Evolutionary conservation across 2,113 vertebrate species (phyloP).

Genomic region (Datnioides undecimradiatus): DNA sequence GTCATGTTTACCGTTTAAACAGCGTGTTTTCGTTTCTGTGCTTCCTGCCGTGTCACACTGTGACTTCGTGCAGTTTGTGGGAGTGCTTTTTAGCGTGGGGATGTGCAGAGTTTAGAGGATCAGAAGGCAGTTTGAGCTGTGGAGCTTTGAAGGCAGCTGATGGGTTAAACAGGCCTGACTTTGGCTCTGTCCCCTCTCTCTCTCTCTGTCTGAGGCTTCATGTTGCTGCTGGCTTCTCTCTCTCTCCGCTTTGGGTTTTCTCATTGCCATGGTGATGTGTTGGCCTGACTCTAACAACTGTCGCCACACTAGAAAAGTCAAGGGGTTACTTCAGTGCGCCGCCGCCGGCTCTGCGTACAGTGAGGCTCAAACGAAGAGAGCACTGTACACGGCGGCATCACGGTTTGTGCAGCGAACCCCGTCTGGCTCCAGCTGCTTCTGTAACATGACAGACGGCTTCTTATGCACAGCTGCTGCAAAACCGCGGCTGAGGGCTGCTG

Average conservation of each 20-base stretch:
- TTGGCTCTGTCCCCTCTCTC: constrained; percentile 32
- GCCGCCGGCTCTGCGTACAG: not conserved
- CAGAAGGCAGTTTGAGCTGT: not conserved
- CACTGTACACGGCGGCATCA: not conserved
- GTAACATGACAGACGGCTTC: not conserved
- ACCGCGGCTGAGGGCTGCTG: not conserved
- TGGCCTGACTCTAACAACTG: constrained; percentile 5
- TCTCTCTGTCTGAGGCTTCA: constrained; percentile 32
- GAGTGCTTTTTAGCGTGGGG: not conserved
- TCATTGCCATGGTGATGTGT: constrained; percentile 18
- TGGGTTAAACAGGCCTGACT: constrained; percentile 50
- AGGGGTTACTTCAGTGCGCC: constrained; percentile 6
- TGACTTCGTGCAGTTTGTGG: too few relatives aligned
- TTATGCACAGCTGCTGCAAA: constrained; percentile 10
- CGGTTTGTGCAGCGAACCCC: not conserved
- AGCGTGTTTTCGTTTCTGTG: too few relatives aligned
- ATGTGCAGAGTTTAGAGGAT: not conserved
- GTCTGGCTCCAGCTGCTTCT: not conserved
- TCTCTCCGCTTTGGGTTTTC: constrained; percentile 14
- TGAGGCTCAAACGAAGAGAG: not conserved
- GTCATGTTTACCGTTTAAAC: too few relatives aligned
- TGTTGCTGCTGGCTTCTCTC: constrained; percentile 32
- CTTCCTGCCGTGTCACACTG: too few relatives aligned
- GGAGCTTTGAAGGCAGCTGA: constrained; percentile 10
- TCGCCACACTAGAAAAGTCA: constrained; percentile 26